These are phyloP conservation scores for Notolabrus celidotus DNA, from an alignment of 2,797 vertebrate genomes.

Conservation along the genomic window DNA sequence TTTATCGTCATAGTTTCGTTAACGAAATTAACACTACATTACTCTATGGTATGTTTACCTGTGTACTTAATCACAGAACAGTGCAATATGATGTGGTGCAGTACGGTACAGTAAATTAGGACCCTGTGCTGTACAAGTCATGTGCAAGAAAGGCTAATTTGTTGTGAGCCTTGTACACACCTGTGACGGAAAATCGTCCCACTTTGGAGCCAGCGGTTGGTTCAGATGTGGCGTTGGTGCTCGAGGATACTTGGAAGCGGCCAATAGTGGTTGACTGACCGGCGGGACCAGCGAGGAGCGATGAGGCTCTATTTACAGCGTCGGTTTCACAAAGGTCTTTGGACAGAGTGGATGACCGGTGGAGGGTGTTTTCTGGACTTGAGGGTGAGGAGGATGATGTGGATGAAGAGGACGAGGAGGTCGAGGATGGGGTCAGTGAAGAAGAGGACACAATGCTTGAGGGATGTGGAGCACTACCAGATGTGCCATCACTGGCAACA, in stretches of 20 bases:
- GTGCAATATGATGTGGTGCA: too few species aligned
- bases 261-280: conserved; percentile 86
- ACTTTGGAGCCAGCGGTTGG: conserved; percentile 78
- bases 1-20: too few species aligned
- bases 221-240: conserved; percentile 57
- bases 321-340: conserved; percentile 60
- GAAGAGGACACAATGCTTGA: conserved; percentile 71
- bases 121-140: neutral
- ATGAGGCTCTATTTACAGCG: conserved; percentile 58
- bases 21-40: too few species aligned
- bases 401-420: conserved; percentile 75
- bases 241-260: conserved; percentile 91
- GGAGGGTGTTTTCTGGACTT: conserved; percentile 94
- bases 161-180: conserved; percentile 44
- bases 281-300: conserved; percentile 34
- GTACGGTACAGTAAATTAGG: neutral
- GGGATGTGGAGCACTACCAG: conserved; percentile 50
- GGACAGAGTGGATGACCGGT: conserved; percentile 77
- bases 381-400: conserved; percentile 83
- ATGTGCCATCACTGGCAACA: conserved; percentile 64
- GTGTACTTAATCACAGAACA: too few species aligned
- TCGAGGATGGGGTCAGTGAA: conserved; percentile 75
- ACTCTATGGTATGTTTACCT: too few species aligned
- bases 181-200: conserved; percentile 91
- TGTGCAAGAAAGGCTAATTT: neutral